Evolutionary conservation across 2,113 vertebrate genomes (phyloP).

Genomic region (Engystomops pustulosus): DNA sequence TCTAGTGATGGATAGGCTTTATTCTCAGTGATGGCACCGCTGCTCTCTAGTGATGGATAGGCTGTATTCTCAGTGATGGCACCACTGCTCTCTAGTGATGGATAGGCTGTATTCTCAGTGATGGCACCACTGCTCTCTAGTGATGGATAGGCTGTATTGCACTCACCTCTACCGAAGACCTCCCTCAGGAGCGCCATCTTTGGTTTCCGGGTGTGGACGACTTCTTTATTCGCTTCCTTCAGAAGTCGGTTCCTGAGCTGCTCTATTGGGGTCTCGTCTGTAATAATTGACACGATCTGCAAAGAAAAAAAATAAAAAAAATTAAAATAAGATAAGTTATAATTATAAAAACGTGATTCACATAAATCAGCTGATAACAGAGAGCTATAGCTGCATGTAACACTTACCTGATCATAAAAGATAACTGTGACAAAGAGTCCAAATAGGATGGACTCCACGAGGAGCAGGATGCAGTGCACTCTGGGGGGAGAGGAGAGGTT

Average conservation of each 20-base stretch:
- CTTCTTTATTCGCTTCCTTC: conserved; percentile 68
- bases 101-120: neutral
- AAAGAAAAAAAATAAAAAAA: neutral
- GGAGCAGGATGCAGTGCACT: conserved; percentile 80
- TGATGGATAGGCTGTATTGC: neutral
- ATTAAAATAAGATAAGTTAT: too few relatives aligned
- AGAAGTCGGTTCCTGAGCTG: conserved; percentile 79
- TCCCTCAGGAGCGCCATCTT: conserved; percentile 78
- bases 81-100: neutral
- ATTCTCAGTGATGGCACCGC: too few relatives aligned
- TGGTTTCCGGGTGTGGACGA: conserved; percentile 73
- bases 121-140: neutral
- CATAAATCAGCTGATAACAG: too few relatives aligned
- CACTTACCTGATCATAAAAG: conserved; percentile 82
- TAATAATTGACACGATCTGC: conserved; percentile 79
- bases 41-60: conserved; percentile 1
- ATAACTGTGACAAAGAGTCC: conserved; percentile 81
- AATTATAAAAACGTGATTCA: too few relatives aligned
- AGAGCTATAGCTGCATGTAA: too few relatives aligned
- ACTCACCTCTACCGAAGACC: conserved; percentile 79
- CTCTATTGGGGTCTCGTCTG: conserved; percentile 79
- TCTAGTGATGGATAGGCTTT: too few relatives aligned
- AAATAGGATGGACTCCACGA: conserved; percentile 81
- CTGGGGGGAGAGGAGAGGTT: conserved; percentile 61
- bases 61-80: neutral